phyloP scores from a whole-genome alignment of 2,888 invertebrate genomes.

The Polyommatus iphigenia region DNA sequence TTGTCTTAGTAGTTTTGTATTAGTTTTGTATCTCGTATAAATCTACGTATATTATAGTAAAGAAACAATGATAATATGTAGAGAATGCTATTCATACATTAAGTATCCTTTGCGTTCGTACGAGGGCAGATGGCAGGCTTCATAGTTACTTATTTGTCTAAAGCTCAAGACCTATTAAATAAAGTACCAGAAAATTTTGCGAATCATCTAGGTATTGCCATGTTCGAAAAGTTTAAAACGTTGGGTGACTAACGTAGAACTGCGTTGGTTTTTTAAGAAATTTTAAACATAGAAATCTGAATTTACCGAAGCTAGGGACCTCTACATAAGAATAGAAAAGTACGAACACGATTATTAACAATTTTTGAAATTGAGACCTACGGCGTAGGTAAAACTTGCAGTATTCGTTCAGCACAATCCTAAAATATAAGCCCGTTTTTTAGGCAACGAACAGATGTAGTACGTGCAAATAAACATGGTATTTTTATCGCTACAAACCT shows the following conservation, averaged over 20 bases:
- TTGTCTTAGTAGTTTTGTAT: no score
- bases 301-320: constrained; percentile 74
- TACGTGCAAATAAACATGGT: constrained; percentile 80
- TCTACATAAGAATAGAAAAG: constrained; percentile 59
- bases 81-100: no score
- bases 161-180: no score
- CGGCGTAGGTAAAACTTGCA: constrained; percentile 43
- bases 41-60: no score
- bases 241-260: background rate
- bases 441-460: constrained; percentile 67
- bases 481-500: constrained; percentile 79
- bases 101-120: no score
- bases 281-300: constrained; percentile 67
- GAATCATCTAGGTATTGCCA: background rate
- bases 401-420: constrained; percentile 51
- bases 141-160: no score
- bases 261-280: constrained; percentile 59
- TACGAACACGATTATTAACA: constrained; percentile 50
- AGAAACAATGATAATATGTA: no score
- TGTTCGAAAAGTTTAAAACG: background rate
- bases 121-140: no score
- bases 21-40: no score
- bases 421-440: constrained; percentile 57
- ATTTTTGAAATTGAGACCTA: constrained; percentile 22
- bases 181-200: background rate